Evolutionary conservation across 2,888 invertebrate species (phyloP), one percentile per base, ranked within the genome.

Genomic region (Salpingus planirostris): DNA sequence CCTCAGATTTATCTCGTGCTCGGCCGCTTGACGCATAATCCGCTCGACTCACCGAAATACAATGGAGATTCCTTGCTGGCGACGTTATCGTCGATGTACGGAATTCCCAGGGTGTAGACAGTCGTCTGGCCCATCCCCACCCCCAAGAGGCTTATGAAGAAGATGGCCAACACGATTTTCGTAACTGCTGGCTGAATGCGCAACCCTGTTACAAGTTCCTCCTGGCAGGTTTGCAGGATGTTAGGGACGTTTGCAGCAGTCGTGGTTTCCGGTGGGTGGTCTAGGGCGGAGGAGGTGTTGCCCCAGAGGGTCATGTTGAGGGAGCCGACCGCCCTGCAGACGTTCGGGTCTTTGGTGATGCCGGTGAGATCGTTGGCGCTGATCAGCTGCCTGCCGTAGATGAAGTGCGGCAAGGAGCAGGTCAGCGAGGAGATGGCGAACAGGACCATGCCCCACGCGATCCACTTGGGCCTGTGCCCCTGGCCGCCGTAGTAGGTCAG

Each of bases 41-140:
- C n/a, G n/a, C n/a, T 15, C 23, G 23, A 69, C 75, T 76, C 65
- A 86, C 87, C 85, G 69, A 91, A 88, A 67, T 92, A 92, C 47
- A 91, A 74, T 13, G 92, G 90, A 36, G 90, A 90, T 64, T 91
- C 90, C 53, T 85, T 76, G 66, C 86, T 88, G 52, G 88, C 87
- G 36, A 92, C 90, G 63, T 92, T 92, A 64, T 92, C 91, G 52
- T 92, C 92, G 44, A 92, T 88, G 62, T 89, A 92, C 3, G 92
- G 91, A 52, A 92, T 91, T 11, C 91, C 92, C 23, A 92, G 73
- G 11, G 91, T 91, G 49, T 88, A 86, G 33, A 91, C 89, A 8
- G 91, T 89, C 1, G 92, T 92, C 67, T 90, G 90, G 0, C 91
- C 91, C 65, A 91, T 82, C 28, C 92, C 91, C 21, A 91, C 88